Base-by-base conservation (phyloP, 2,888 invertebrate genomes). In the Tillus elongatus region DNA sequence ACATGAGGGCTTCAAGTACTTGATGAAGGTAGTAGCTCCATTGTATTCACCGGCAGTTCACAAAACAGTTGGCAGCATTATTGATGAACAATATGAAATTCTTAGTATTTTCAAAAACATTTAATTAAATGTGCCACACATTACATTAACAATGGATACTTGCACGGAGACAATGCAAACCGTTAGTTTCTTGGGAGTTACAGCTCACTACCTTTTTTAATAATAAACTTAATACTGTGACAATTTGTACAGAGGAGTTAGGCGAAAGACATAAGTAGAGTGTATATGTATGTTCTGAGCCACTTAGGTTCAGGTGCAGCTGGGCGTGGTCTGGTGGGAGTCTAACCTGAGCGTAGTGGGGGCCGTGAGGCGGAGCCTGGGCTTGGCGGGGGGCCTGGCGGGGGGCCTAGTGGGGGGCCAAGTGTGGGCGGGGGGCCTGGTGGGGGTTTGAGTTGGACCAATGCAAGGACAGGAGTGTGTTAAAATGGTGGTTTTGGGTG, bases 91-190 rank as follows among this genome's bases (percentile, higher is more conserved):
- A 19, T 19, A 19, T 19, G 6, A 19, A 19, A n/a, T 19, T 19
- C n/a, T 19, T 6, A 19, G 24, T n/a, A 19, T 28, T 26, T 29
- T 29, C 10, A 28, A 34, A 34, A 4, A 28, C 4, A 29, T 8
- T n/a, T 28, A 24, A 6, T 27, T 19, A 10, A 19, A 13, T 2
- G 13, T 4, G 2, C 4, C 16, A 4, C 10, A 26, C 14, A 12
- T 36, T 8, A 37, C 27, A 26, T 12, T 37, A 3, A 37, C 37
- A 4, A 27, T 30, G 3, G 37, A 37, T 32, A 36, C 35, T 13
- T 37, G 37, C 34, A 37, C 34, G 6, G 37, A 37, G 3, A 37
- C 34, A 3, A 24, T 36, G 37, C 37, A 37, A 14, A 15, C 37
- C 3, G 3, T 10, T 8, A 37, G 34, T 27, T 37, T 37, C 10